Conservation (phyloP, 37 sponge, comb jelly and placozoan species). For the Eunapius fragilis region DNA sequence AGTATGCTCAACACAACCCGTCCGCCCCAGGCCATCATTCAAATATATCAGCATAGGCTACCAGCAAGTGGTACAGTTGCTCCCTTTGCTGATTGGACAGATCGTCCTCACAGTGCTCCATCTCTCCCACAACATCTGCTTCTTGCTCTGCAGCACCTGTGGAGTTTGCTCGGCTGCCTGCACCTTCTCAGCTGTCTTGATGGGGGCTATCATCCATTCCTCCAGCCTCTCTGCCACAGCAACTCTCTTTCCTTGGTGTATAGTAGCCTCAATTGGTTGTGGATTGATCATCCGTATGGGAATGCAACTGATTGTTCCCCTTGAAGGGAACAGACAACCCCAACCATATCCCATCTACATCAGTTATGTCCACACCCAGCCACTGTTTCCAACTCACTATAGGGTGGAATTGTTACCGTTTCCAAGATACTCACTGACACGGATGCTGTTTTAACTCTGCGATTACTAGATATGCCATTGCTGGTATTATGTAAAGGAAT, state of each 20-base stretch:
- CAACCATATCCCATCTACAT: neutral
- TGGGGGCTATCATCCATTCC: no score
- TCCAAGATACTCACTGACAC: neutral
- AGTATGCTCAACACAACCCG: neutral
- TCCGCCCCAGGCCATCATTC: neutral
- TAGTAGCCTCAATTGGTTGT: neutral
- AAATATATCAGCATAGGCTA: slow-evolving; percentile 10
- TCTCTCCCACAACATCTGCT: neutral
- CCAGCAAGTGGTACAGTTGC: neutral
- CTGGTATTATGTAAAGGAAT: neutral
- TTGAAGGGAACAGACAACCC: neutral
- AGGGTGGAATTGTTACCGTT: slow-evolving; percentile 1
- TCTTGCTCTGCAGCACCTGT: neutral
- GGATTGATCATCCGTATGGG: slow-evolving; percentile 13
- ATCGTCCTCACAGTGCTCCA: neutral
- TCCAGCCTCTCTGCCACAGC: neutral
- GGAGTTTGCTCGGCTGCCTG: no score
- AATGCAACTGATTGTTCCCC: neutral
- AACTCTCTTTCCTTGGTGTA: slow-evolving; percentile 10
- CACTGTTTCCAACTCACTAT: slow-evolving; percentile 8
- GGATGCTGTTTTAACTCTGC: neutral
- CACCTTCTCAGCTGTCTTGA: no score
- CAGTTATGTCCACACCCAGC: neutral
- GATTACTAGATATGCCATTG: neutral
- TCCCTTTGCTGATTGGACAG: neutral